Evolutionary conservation across 1,140 invertebrate genomes (phyloP), one percentile per base, ranked within the genome.

Genomic region (Solen grandis): DNA sequence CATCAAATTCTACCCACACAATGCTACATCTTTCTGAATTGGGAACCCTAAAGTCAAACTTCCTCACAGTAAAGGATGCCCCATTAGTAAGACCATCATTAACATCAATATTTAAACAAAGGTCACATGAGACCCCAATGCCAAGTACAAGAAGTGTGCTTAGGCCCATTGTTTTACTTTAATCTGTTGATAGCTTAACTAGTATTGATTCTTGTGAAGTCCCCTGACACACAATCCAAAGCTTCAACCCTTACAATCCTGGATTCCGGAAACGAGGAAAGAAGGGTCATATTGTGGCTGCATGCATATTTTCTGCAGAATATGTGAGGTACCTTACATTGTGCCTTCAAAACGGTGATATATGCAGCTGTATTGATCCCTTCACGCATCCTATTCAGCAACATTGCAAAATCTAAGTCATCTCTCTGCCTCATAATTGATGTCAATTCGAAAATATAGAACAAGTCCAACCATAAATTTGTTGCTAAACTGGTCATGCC

Each of bases 401-500:
- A n/a, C n/a, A n/a, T n/a, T n/a, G n/a, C n/a, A n/a, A n/a, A n/a
- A n/a, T n/a, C n/a, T n/a, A n/a, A n/a, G n/a, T n/a, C n/a, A n/a
- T n/a, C n/a, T n/a, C n/a, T n/a, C n/a, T n/a, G n/a, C n/a, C n/a
- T n/a, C n/a, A n/a, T n/a, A n/a, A n/a, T n/a, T n/a, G n/a, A n/a
- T n/a, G n/a, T n/a, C n/a, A n/a, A n/a, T n/a, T n/a, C n/a, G n/a
- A n/a, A n/a, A n/a, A n/a, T n/a, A n/a, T n/a, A n/a, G n/a, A n/a
- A 87, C 36, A 75, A 16, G 25, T 85, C 81, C 50, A 73, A 22
- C 86, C 86, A 87, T 25, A 86, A 57, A 66, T 85, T 84, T 33
- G 75, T 41, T n/a, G 66, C 84, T 27, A 87, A 25, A 25, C 22
- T 10, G 16, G 54, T 68, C 25, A 60, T 35, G 22, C 38, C 46